Percentiles rank a stretch among this genome's conserved stretches.
Evolutionary conservation across 2,797 vertebrate species (phyloP).

Genomic region (Synaphobranchus kaupii): DNA sequence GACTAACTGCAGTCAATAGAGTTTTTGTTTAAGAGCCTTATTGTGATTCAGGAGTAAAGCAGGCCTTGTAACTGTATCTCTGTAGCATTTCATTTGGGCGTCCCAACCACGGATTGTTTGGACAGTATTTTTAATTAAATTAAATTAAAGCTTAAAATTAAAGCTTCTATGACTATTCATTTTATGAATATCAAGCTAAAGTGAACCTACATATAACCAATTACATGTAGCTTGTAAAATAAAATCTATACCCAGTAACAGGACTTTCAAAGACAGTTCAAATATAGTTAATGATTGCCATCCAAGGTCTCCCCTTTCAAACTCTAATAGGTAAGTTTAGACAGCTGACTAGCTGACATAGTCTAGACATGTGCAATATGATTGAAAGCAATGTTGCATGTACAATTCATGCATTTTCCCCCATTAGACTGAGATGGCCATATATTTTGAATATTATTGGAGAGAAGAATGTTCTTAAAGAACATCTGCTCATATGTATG

Average conservation of each 20-base stretch:
- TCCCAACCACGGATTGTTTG: background rate
- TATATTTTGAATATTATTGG: background rate
- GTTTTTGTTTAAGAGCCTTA: background rate
- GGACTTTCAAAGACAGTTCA: background rate
- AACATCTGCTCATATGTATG: conserved; percentile 15
- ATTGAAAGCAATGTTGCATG: background rate
- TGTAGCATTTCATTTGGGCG: background rate
- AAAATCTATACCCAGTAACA: background rate
- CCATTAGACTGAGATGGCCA: background rate
- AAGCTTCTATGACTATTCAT: background rate
- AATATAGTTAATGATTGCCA: background rate
- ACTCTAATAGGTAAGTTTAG: background rate
- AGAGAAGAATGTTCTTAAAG: background rate
- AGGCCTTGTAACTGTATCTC: background rate
- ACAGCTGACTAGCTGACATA: background rate
- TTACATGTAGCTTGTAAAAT: background rate
- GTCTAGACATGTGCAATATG: background rate
- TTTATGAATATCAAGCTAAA: background rate
- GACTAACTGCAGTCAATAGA: background rate
- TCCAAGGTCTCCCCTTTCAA: no score
- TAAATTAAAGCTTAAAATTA: no score
- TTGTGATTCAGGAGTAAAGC: background rate
- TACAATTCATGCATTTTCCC: background rate
- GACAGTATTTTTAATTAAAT: background rate
- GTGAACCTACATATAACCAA: background rate